Evolutionary conservation across 64 coral and sea anemone genomes (phyloP), one percentile per base, ranked within the genome.

Genomic region (Cladopsammia gracilis): DNA sequence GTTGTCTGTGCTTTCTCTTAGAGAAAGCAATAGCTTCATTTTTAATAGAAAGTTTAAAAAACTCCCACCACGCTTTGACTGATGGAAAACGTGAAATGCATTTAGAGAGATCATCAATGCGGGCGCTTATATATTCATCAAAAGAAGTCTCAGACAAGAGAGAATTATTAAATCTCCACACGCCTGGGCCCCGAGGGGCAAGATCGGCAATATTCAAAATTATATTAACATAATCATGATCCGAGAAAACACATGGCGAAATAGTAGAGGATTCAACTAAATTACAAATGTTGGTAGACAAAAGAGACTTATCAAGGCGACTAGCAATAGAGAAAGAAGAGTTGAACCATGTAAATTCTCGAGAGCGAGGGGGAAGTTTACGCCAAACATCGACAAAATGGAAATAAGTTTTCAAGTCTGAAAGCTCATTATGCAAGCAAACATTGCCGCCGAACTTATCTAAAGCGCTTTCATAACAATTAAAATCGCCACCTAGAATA

Each of bases 351-450:
- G 88, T 61, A 62, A 88, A 59, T 50, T 59, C 43, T 4, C 18
- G 47, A 48, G 24, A 25, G 5, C 86, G 1, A 6, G 62, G 62
- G 24, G 75, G 48, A 16, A 62, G 61, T 53, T 24, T 50, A 13
- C 64, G 64, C 79, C 68, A 85, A 16, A 85, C 20, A 20, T 85
- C 69, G 42, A 85, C 70, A 22, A 92, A 45, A 48, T 75, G 48
- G 13, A 48, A 85, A 62, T 25, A 34, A 43, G 73, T 50, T 6
- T 20, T 47, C 12, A 92, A 72, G 10, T 45, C 51, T 4, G 26
- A 70, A 18, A 90, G 19, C 47, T 90, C 75, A 6, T 15, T 24
- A n/a, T 10, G 25, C 12, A 64, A 58, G 25, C 16, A 44, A 13
- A 25, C 14, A 62, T 70, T 85, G 6, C 51, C 70, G 9, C 71